These are phyloP conservation scores for Plestiodon gilberti DNA, from an alignment of 2,113 vertebrate species.

Conservation along the genomic window DNA sequence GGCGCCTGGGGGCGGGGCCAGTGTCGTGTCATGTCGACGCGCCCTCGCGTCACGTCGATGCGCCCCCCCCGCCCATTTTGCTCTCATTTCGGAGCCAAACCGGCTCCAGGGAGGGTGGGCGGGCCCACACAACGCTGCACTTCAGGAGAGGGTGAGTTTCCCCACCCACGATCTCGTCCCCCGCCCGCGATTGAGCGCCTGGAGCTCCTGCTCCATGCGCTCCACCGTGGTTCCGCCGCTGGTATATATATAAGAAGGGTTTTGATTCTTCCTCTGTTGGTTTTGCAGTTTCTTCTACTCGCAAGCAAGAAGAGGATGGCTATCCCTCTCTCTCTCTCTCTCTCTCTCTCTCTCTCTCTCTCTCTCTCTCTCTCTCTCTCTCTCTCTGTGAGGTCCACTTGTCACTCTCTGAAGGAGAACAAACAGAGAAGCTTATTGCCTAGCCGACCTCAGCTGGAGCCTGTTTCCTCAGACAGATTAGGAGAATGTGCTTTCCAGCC, in stretches of 20 bases:
- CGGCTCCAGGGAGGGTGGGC: too few species aligned
- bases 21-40: too few species aligned
- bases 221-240: too few species aligned
- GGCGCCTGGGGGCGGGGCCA: too few species aligned
- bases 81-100: too few species aligned
- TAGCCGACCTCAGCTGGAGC: slow-evolving; percentile 54
- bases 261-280: slow-evolving; percentile 5
- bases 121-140: too few species aligned
- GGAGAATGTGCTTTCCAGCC: slow-evolving; percentile 44
- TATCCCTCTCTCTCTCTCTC: slow-evolving; percentile 9
- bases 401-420: slow-evolving; percentile 45
- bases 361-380: neutral
- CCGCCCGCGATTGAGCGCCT: too few species aligned
- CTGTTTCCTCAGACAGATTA: slow-evolving; percentile 51
- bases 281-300: slow-evolving; percentile 44
- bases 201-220: too few species aligned
- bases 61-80: too few species aligned
- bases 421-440: slow-evolving; percentile 45
- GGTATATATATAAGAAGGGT: neutral
- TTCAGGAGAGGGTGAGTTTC: too few species aligned
- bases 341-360: neutral
- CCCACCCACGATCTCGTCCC: too few species aligned
- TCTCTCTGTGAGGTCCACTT: slow-evolving; percentile 38
- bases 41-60: too few species aligned
- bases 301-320: neutral